phyloP scores from a whole-genome alignment of 2,888 invertebrate species.

The Thymelicus sylvestris region DNA sequence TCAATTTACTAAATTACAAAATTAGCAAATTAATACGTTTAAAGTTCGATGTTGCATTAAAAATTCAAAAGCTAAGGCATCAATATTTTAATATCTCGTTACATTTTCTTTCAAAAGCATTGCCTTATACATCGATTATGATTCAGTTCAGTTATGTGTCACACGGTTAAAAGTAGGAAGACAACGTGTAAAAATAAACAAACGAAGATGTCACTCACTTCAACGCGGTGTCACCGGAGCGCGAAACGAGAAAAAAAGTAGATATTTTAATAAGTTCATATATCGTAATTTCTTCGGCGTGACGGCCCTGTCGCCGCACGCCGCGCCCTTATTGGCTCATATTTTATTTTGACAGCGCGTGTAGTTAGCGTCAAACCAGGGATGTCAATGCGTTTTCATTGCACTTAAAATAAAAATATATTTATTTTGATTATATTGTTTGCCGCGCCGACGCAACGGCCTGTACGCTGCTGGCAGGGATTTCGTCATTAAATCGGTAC shows the following conservation, averaged over 20 bases:
- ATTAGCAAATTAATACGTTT: no score
- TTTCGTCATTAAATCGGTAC: slow-evolving; percentile 17
- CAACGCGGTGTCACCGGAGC: slow-evolving; percentile 67
- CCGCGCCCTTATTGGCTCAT: slow-evolving; percentile 78
- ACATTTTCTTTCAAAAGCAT: neutral
- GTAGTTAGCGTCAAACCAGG: slow-evolving; percentile 61
- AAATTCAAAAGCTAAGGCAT: no score
- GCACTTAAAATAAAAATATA: slow-evolving; percentile 33
- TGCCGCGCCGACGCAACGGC: slow-evolving; percentile 5
- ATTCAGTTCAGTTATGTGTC: slow-evolving; percentile 6
- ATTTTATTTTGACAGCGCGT: slow-evolving; percentile 79
- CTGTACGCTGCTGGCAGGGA: slow-evolving; percentile 12
- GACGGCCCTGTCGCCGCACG: slow-evolving; percentile 76
- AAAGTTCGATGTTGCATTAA: no score
- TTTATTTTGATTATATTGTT: slow-evolving; percentile 32
- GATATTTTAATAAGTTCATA: slow-evolving; percentile 83
- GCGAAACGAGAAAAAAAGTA: slow-evolving; percentile 71
- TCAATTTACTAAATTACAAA: no score
- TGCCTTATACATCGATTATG: neutral
- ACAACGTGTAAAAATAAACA: slow-evolving; percentile 32
- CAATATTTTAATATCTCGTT: no score
- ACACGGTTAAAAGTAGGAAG: slow-evolving; percentile 23
- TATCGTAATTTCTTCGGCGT: slow-evolving; percentile 72
- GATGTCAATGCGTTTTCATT: slow-evolving; percentile 45
- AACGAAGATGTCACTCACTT: slow-evolving; percentile 52